Evolutionary conservation across 2,888 invertebrate genomes (phyloP), one percentile per base, ranked within the genome.

Genomic region (Sarcophaga subvicina): DNA sequence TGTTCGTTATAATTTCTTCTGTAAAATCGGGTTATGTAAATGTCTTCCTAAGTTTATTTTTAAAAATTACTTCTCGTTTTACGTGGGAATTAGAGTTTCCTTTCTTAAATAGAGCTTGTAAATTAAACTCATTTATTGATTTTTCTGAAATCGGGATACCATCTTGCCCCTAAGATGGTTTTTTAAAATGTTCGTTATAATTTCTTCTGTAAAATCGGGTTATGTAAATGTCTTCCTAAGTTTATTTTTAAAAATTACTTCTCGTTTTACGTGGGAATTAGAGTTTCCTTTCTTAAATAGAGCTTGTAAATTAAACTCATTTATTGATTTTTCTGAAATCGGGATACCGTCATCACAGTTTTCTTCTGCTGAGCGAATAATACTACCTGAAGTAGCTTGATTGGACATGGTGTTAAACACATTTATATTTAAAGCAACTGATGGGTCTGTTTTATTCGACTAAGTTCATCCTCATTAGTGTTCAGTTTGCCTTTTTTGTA

Each of bases 321-420:
- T 89, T 25, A 90, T 37, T 27, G 89, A 89, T 86, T 88, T 83
- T 83, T 89, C 88, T 8, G 88, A 88, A 17, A 89, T 90, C n/a
- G 73, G 84, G 3, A 90, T 89, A 8, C 86, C 88, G 11, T 89
- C 88, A 67, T 86, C 67, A 0, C 85, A 20, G 37, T 89, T 85
- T 84, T 89, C 89, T 1, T 80, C 22, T 5, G 85, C 76, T 6
- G 88, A 89, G 62, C 88, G 88, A 10, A 88, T 80, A 27, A 82
- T 85, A 11, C 69, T 82, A 22, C 77, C 80, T 54, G 59, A 6
- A 12, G 80, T 85, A n/a, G 54, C 66, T 6, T 67, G 72, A 69
- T 78, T 47, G 22, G 77, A 75, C 37, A 70, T 75, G 27, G n/a
- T 27, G 25, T 83, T 69, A 64, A 75, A 73, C 47, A 80, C 72